phyloP scores from a whole-genome alignment of 2,797 vertebrate genomes.

The Crypturellus tataupa region DNA sequence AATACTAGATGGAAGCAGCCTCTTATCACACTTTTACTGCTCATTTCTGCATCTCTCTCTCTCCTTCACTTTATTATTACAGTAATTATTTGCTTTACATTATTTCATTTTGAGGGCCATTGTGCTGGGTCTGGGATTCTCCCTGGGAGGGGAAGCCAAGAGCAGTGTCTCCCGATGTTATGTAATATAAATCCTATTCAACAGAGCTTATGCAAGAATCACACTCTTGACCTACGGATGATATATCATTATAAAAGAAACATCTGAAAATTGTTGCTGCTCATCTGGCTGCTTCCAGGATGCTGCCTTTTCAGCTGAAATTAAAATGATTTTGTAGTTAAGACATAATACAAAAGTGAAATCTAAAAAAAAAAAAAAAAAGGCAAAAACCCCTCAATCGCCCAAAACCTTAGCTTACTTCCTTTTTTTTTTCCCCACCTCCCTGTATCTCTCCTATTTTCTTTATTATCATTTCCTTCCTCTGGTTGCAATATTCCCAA shows the following conservation, averaged over 20 bases:
- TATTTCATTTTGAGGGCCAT: conserved; percentile 48
- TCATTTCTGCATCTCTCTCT: not conserved
- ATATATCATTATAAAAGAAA: not conserved
- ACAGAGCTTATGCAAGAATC: not conserved
- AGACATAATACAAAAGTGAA: not conserved
- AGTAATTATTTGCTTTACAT: conserved; percentile 61
- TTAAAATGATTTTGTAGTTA: not conserved
- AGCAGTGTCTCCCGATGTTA: conserved; percentile 10
- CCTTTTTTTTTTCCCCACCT: too few relatives aligned
- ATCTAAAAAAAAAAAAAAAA: not conserved
- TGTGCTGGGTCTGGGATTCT: not conserved
- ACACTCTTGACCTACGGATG: not conserved
- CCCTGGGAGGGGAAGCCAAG: not conserved
- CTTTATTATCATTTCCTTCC: not conserved
- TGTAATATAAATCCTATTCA: not conserved
- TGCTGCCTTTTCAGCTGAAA: not conserved
- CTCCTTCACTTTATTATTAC: conserved; percentile 4
- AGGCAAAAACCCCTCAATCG: too few relatives aligned
- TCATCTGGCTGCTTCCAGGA: accelerated
- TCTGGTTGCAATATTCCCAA: not conserved
- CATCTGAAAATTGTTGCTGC: not conserved
- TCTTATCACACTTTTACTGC: not conserved
- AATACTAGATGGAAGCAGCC: conserved; percentile 52
- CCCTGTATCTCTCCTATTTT: not conserved
- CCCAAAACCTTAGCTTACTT: not conserved